Conservation (phyloP, 2,888 invertebrate genomes). For the Tiliacea aurago region DNA sequence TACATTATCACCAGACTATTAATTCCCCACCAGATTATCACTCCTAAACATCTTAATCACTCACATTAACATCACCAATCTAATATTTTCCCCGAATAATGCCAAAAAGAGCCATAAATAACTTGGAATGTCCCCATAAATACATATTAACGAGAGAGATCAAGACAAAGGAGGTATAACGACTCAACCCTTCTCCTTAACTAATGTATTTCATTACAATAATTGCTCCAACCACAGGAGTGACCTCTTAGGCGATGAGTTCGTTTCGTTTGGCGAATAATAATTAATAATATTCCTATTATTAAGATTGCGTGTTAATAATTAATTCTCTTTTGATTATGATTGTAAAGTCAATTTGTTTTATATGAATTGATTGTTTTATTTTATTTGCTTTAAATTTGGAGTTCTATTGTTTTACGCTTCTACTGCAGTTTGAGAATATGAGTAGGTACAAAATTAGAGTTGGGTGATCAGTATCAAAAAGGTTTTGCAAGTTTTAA, state of each 20-base stretch:
- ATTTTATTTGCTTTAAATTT: constrained; percentile 28
- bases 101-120: constrained; percentile 57
- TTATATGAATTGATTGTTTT: constrained; percentile 46
- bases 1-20: background rate
- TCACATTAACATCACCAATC: constrained; percentile 62
- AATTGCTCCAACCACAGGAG: constrained; percentile 67
- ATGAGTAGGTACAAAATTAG: background rate
- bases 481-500: too few relatives aligned
- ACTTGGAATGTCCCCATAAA: constrained; percentile 70
- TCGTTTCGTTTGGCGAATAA: constrained; percentile 50
- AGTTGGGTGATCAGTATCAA: too few relatives aligned
- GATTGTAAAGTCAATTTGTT: constrained; percentile 56
- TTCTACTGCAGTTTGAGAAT: background rate
- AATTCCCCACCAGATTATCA: constrained; percentile 37
- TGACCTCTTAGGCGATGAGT: constrained; percentile 58
- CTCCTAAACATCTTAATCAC: constrained; percentile 49
- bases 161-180: constrained; percentile 76
- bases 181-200: constrained; percentile 73
- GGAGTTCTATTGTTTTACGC: constrained; percentile 19
- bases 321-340: constrained; percentile 60
- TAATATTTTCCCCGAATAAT: constrained; percentile 47
- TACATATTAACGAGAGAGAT: constrained; percentile 73
- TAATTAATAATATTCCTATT: constrained; percentile 60
- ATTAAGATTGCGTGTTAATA: constrained; percentile 56
- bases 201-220: constrained; percentile 78